Conservation (phyloP, 2,888 invertebrate species). For the Tortrix viridana region DNA sequence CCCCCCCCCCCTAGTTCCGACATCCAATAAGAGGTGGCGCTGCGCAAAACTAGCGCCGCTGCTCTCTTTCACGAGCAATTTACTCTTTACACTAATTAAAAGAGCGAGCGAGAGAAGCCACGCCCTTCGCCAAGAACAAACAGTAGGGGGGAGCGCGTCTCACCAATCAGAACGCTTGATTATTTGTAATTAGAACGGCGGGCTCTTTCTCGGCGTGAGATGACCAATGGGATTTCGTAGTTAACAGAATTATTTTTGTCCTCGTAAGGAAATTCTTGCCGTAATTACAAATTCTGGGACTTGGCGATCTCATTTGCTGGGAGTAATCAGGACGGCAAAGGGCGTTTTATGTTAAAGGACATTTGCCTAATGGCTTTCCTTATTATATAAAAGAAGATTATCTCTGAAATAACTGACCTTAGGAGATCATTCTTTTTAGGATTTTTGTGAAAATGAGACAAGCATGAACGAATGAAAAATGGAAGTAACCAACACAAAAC, state of each 20-base stretch:
- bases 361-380: conserved; percentile 43
- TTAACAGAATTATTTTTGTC: conserved; percentile 65
- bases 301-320: conserved; percentile 61
- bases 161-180: conserved; percentile 80
- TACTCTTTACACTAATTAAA: conserved; percentile 85
- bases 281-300: conserved; percentile 66
- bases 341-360: conserved; percentile 55
- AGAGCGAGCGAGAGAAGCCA: conserved; percentile 79
- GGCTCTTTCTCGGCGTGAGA: conserved; percentile 73
- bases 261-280: conserved; percentile 60
- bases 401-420: neutral
- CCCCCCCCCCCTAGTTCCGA: conserved; percentile 67
- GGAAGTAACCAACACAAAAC: conserved; percentile 63
- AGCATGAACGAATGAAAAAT: neutral
- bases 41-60: conserved; percentile 67
- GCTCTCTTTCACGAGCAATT: conserved; percentile 82
- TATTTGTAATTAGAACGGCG: conserved; percentile 83
- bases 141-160: conserved; percentile 73
- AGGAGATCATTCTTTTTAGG: too few species aligned
- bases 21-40: conserved; percentile 82
- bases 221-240: conserved; percentile 80
- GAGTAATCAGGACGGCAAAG: conserved; percentile 60
- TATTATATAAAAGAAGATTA: conserved; percentile 1
- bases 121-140: conserved; percentile 81
- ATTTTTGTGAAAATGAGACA: too few species aligned